phyloP scores from a whole-genome alignment of 2,113 vertebrate species.

The Saccopteryx bilineata region DNA sequence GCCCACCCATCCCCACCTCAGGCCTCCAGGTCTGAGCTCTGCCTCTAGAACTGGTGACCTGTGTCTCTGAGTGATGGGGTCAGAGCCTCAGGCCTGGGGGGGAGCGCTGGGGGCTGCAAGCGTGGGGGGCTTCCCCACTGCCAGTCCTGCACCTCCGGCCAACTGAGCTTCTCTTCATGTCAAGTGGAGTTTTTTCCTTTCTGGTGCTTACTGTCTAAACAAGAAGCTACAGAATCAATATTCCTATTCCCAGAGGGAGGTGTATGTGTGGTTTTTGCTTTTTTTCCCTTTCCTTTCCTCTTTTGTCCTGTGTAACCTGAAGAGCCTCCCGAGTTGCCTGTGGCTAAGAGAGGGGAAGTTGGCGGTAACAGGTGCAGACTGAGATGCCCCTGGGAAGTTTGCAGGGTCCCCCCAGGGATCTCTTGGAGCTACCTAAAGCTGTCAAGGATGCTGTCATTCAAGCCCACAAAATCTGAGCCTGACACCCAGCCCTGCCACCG shows the following conservation, averaged over 20 bases:
- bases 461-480: not conserved
- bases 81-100: not conserved
- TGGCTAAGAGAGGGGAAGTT: not conserved
- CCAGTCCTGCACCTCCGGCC: not conserved
- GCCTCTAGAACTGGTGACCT: not conserved
- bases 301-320: constrained; percentile 60
- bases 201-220: constrained; percentile 73
- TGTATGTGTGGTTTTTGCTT: constrained; percentile 57
- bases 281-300: not conserved
- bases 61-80: not conserved
- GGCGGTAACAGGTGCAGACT: not conserved
- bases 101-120: not conserved
- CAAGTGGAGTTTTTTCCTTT: not conserved
- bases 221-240: constrained; percentile 81
- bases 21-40: not conserved
- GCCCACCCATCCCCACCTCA: rapidly evolving
- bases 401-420: not conserved
- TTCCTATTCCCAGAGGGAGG: constrained; percentile 66
- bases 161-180: constrained; percentile 18
- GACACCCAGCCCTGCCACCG: not conserved
- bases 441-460: not conserved
- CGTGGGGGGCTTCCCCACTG: not conserved
- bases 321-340: constrained; percentile 42
- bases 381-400: not conserved
- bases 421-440: not conserved